These are phyloP conservation scores for Leptinotarsa juncta DNA, from an alignment of 2,888 invertebrate genomes.

Conservation along the genomic window DNA sequence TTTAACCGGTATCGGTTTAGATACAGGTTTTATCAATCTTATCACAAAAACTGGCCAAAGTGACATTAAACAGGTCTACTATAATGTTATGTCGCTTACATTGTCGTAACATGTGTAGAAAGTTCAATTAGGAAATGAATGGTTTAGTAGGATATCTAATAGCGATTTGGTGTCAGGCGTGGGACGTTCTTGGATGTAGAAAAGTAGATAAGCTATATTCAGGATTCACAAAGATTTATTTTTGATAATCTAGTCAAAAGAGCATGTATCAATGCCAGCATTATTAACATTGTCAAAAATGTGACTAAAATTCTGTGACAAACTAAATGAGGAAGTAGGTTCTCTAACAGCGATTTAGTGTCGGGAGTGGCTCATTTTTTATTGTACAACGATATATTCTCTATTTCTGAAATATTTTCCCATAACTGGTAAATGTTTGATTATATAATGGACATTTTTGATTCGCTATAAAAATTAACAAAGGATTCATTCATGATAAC, in stretches of 20 bases:
- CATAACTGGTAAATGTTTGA: no score
- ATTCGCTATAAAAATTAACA: no score
- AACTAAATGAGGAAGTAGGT: no score
- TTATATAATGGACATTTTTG: no score
- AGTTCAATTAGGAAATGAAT: no score
- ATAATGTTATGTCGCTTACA: not conserved
- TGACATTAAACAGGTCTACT: not conserved
- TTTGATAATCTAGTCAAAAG: no score
- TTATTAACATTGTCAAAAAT: not conserved
- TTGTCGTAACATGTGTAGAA: not conserved
- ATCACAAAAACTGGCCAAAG: not conserved
- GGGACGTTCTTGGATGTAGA: not conserved
- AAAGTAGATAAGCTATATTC: not conserved
- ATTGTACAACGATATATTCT: not conserved
- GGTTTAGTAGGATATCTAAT: no score
- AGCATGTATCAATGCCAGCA: no score
- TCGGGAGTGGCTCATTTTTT: not conserved
- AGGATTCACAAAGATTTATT: no score
- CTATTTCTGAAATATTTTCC: no score
- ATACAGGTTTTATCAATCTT: not conserved
- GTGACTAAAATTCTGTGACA: no score
- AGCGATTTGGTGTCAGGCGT: not conserved
- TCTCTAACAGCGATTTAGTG: not conserved
- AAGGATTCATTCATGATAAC: no score
- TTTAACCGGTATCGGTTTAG: slow-evolving; percentile 24